Conservation (phyloP, 1,140 invertebrate genomes). For the Paraescarpia echinospica region DNA sequence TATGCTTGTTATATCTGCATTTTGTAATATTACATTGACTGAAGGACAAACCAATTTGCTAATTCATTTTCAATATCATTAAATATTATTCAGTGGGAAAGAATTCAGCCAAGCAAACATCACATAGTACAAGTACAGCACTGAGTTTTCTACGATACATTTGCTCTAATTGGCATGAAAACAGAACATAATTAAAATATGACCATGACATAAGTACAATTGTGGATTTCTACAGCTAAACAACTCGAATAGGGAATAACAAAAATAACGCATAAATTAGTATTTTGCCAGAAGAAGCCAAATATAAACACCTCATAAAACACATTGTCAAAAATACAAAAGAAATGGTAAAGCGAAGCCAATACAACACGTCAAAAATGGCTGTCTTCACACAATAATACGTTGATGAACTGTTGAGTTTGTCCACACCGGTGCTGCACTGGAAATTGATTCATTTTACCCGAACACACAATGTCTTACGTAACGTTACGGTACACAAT, state of each 20-base stretch:
- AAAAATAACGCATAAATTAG: too few species aligned
- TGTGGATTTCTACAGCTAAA: background rate
- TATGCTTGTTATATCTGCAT: too few species aligned
- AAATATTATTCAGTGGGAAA: too few species aligned
- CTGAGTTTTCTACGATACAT: background rate
- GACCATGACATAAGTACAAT: background rate
- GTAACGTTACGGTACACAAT: background rate
- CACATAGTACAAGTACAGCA: background rate
- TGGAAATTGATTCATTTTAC: background rate
- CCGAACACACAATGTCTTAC: background rate
- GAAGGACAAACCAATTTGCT: too few species aligned
- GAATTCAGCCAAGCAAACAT: background rate
- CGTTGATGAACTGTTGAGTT: background rate
- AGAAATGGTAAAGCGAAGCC: background rate
- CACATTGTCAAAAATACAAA: background rate
- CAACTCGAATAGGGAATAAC: background rate
- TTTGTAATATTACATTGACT: too few species aligned
- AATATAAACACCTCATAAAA: background rate
- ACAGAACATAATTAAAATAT: background rate
- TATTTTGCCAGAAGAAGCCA: background rate
- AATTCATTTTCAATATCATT: too few species aligned
- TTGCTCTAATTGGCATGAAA: background rate
- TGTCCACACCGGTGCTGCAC: background rate
- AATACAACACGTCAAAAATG: background rate
- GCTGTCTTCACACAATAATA: background rate